phyloP scores from a whole-genome alignment of 35 echinoderm and acorn worm genomes.

The Amphiura filiformis region DNA sequence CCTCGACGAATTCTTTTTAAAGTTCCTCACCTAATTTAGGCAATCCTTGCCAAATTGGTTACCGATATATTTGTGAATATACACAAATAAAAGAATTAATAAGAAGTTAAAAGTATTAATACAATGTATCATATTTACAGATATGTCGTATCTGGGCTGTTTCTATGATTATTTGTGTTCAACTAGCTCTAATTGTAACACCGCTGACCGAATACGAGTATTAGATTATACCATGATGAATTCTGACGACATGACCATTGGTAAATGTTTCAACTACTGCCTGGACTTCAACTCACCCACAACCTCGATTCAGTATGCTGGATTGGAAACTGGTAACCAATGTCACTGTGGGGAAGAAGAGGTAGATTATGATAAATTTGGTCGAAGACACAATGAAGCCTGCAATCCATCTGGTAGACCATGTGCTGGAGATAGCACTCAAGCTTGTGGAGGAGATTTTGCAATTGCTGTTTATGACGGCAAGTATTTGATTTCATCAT shows the following conservation, averaged over 20 bases:
- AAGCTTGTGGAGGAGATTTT: not conserved
- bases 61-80: not conserved
- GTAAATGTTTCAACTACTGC: not conserved
- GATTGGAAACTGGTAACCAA: not conserved
- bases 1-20: slow-evolving; percentile 17
- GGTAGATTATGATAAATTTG: not conserved
- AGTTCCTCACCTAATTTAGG: slow-evolving; percentile 25
- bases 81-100: no score
- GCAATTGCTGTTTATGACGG: not conserved
- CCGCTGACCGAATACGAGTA: not conserved
- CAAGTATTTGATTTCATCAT: not conserved
- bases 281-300: not conserved
- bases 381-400: not conserved
- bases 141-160: not conserved
- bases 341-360: not conserved
- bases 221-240: not conserved
- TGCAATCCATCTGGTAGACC: not conserved
- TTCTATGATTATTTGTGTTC: not conserved
- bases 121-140: no score
- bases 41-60: slow-evolving; percentile 25
- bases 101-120: no score
- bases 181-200: not conserved
- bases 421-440: not conserved
- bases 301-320: not conserved
- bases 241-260: not conserved